Percentiles rank a stretch among this genome's conserved stretches.
phyloP scores from a whole-genome alignment of 2,797 vertebrate genomes.

The Argentina silus region DNA sequence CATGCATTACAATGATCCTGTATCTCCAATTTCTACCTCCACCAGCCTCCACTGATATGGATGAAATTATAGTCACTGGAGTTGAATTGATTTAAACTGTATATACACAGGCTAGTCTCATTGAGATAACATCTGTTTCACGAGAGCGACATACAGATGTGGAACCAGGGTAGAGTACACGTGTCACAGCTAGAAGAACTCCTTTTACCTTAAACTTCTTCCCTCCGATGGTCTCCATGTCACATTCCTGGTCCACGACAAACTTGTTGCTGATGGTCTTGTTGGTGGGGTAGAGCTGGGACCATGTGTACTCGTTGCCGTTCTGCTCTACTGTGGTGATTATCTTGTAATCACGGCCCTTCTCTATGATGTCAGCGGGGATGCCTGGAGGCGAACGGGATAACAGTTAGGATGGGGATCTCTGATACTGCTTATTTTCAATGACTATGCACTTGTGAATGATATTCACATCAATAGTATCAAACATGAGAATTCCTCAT shows the following conservation, averaged over 20 bases:
- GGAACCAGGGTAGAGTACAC: too few relatives aligned
- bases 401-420: background rate
- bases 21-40: too few relatives aligned
- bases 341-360: conserved; percentile 86
- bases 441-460: background rate
- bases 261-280: conserved; percentile 86
- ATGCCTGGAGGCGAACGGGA: conserved; percentile 73
- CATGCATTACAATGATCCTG: too few relatives aligned
- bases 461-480: background rate
- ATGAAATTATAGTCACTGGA: too few relatives aligned
- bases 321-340: conserved; percentile 87
- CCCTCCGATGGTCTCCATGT: conserved; percentile 90
- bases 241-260: conserved; percentile 81
- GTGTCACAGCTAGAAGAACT: too few relatives aligned
- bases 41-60: too few relatives aligned
- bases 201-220: conserved; percentile 90
- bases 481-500: background rate
- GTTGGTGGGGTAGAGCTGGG: conserved; percentile 80
- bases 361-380: conserved; percentile 79
- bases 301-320: conserved; percentile 82
- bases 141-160: too few relatives aligned
- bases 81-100: too few relatives aligned
- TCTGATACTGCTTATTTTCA: background rate
- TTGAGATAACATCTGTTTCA: too few relatives aligned
- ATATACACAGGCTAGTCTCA: too few relatives aligned